Conservation (phyloP, 2,888 invertebrate genomes). For the Therioaphis trifolii region DNA sequence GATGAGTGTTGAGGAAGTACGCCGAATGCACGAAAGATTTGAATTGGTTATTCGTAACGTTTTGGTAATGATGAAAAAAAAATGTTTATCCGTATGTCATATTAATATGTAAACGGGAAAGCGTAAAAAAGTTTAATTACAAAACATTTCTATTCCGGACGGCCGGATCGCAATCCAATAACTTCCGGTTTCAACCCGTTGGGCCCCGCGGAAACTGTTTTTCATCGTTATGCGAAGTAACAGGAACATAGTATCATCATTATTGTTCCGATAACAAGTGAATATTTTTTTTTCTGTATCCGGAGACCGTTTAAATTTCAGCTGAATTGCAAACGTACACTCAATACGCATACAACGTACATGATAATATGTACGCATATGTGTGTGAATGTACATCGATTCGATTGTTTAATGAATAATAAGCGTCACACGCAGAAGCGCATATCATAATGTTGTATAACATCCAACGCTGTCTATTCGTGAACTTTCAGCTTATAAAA, state of each 20-base stretch:
- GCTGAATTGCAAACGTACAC: neutral
- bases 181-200: constrained; percentile 28
- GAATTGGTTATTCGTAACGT: neutral
- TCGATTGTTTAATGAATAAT: too few species aligned
- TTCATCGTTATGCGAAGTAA: neutral
- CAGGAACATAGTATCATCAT: neutral
- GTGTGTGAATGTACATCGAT: too few species aligned
- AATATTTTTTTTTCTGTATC: neutral
- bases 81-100: neutral
- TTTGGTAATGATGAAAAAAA: neutral
- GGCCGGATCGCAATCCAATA: constrained; percentile 3
- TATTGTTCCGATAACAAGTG: constrained; percentile 3
- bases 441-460: too few species aligned
- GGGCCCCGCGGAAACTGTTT: neutral
- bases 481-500: too few species aligned
- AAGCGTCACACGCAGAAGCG: too few species aligned
- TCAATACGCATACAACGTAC: too few species aligned
- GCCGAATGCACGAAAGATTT: neutral
- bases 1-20: neutral
- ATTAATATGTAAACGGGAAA: neutral
- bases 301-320: neutral
- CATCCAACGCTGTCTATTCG: too few species aligned
- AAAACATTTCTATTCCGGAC: constrained; percentile 12
- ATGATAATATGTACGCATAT: too few species aligned
- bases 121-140: constrained; percentile 21